Evolutionary conservation across 2,113 vertebrate species (phyloP), one percentile per base, ranked within the genome.

Genomic region (Meleagris gallopavo): DNA sequence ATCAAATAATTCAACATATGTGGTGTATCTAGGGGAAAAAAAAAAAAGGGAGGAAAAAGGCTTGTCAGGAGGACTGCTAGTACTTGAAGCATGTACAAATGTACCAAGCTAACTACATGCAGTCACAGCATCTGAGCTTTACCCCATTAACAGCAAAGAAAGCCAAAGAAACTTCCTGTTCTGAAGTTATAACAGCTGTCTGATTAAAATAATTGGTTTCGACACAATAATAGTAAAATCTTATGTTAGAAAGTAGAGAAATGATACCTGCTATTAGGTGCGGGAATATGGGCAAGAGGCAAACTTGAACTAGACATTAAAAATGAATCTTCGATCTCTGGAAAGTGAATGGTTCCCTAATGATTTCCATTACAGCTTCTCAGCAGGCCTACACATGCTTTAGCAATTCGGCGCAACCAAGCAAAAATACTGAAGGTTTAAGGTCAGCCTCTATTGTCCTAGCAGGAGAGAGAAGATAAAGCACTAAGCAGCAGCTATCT

Each of bases 301-400:
- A 36, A 48, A 78, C 81, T 95, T 92, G 82, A 87, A 74, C 8
- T 72, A 65, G 30, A 43, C 13, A 52, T 88, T 85, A 87, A 70
- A 96, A 92, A 78, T 24, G 79, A 95, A 74, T 64, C 70, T 66
- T 78, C 3, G 3, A 2, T 72, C 50, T 85, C 55, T 52, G 45
- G 41, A 65, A 80, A 89, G 38, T 57, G 45, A 78, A 66, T 82
- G 7, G 19, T 86, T 97, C 43, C 77, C 57, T 86, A 80, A 67
- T 65, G 54, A 75, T 89, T 89, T 91, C 89, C 83, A 88, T 95
- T 94, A 45, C 73, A 58, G 20, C n/a, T 78, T 88, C 95, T 73
- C 93, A 93, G 70, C 83, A 95, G 74, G 90, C 29, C 41, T 41
- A 70, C 88, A 89, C 67, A 93, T 71, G n/a, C 17, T 24, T 75